phyloP scores from a whole-genome alignment of 1,140 invertebrate species.

The Micrasema minimum region DNA sequence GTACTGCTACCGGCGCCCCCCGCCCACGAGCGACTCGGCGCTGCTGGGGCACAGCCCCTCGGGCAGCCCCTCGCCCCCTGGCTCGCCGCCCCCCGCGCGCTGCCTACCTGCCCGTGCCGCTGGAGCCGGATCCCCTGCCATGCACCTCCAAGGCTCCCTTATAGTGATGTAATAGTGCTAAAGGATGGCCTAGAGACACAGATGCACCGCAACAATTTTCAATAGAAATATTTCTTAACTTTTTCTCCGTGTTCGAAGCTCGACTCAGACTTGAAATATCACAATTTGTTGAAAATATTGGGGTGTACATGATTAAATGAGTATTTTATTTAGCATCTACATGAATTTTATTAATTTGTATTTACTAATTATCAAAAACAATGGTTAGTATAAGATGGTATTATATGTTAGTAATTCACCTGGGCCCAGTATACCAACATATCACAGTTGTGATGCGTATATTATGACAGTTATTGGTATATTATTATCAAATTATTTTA shows the following conservation, averaged over 20 bases:
- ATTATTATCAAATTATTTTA: too few relatives aligned
- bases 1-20: constrained; percentile 48
- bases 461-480: too few relatives aligned
- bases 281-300: neutral
- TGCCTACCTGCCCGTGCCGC: constrained; percentile 41
- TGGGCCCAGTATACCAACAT: too few relatives aligned
- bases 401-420: too few relatives aligned
- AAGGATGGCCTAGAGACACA: constrained; percentile 3
- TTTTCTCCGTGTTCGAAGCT: neutral
- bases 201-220: neutral
- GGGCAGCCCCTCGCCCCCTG: constrained; percentile 35
- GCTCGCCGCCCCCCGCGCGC: constrained; percentile 27
- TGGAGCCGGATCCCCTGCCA: constrained; percentile 48
- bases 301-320: too few relatives aligned
- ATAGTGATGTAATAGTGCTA: constrained; percentile 41
- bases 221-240: neutral
- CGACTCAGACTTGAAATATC: neutral
- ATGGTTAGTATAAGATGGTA: too few relatives aligned
- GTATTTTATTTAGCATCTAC: too few relatives aligned
- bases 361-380: too few relatives aligned
- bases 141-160: constrained; percentile 50
- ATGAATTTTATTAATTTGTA: too few relatives aligned
- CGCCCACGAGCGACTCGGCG: constrained; percentile 29
- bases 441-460: too few relatives aligned
- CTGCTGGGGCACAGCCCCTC: constrained; percentile 39